A percentile compares a stretch with the other conserved stretches of the same genome.
phyloP scores from a whole-genome alignment of 2,888 invertebrate species.

The Rhaphigaster nebulosa region DNA sequence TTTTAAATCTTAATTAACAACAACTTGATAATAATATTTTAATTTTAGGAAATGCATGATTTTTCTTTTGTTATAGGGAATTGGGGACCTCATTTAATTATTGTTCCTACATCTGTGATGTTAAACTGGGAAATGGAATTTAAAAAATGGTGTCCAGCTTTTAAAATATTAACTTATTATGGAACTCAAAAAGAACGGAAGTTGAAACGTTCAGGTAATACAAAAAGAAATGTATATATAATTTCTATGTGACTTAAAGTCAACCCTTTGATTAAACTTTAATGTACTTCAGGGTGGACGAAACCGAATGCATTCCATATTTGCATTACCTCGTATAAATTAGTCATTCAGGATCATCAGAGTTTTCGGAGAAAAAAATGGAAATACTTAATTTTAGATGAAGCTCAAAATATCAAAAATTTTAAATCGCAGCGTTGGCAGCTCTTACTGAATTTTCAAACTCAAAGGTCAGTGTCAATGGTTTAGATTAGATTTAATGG shows the following conservation, averaged over 20 bases:
- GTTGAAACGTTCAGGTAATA: slow-evolving; percentile 79
- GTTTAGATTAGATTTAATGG: too few species aligned
- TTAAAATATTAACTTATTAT: slow-evolving; percentile 98
- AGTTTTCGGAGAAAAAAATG: slow-evolving; percentile 97
- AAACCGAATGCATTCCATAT: slow-evolving; percentile 98
- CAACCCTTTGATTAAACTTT: neutral
- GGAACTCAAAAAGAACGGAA: slow-evolving; percentile 96
- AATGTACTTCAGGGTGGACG: slow-evolving; percentile 82
- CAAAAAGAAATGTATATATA: neutral
- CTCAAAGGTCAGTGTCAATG: slow-evolving; percentile 75
- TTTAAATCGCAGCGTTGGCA: slow-evolving; percentile 99
- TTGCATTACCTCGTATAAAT: slow-evolving; percentile 97
- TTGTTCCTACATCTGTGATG: slow-evolving; percentile 99
- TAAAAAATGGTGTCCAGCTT: slow-evolving; percentile 99
- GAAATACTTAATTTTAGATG: slow-evolving; percentile 98
- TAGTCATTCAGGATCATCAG: slow-evolving; percentile 98
- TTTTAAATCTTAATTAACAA: too few species aligned
- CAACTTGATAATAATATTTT: too few species aligned
- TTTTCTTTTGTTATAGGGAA: slow-evolving; percentile 71
- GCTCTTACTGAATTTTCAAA: slow-evolving; percentile 92
- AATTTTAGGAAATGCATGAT: too few species aligned
- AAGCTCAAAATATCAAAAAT: slow-evolving; percentile 99
- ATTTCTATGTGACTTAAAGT: neutral
- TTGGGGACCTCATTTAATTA: slow-evolving; percentile 99
- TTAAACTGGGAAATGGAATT: slow-evolving; percentile 99